A percentile compares a stretch with the other conserved stretches of the same genome.
Conservation (phyloP, 2,113 vertebrate species). For the Aythya baeri region DNA sequence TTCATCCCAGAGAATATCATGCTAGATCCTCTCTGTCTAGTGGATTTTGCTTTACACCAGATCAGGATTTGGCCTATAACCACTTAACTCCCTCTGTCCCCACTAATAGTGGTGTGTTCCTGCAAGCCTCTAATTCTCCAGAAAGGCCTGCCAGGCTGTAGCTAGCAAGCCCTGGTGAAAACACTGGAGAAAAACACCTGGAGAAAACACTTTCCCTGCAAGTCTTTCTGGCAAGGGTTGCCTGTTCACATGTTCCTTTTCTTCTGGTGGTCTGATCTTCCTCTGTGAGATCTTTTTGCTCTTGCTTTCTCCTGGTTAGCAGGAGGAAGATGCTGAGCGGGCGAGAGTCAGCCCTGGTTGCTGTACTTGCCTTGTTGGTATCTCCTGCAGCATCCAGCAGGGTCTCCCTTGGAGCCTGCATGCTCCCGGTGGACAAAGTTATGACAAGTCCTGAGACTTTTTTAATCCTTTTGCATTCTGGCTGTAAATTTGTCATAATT, state of each 20-base stretch:
- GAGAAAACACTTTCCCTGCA: background rate
- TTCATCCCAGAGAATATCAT: background rate
- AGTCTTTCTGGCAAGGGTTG: background rate
- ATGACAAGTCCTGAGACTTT: background rate
- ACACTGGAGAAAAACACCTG: too few species aligned
- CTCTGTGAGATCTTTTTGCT: background rate
- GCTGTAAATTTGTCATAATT: background rate
- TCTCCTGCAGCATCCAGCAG: background rate
- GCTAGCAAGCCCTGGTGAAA: background rate
- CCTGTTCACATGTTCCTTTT: background rate
- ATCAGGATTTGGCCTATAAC: background rate
- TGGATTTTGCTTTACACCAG: background rate
- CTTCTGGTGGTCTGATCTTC: background rate
- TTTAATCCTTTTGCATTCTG: background rate
- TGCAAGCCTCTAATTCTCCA: background rate
- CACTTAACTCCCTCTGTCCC: background rate
- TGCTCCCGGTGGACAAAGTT: background rate
- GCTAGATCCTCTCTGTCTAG: background rate
- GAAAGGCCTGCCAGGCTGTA: background rate
- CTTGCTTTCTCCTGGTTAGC: background rate
- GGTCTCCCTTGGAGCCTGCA: background rate
- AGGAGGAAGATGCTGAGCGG: background rate
- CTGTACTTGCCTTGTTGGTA: background rate
- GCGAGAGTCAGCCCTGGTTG: background rate
- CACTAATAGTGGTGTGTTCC: rapidly evolving